A percentile compares a stretch with the other conserved stretches of the same genome.
Conservation (phyloP, 2,113 vertebrate species). For the Alectura lathami region DNA sequence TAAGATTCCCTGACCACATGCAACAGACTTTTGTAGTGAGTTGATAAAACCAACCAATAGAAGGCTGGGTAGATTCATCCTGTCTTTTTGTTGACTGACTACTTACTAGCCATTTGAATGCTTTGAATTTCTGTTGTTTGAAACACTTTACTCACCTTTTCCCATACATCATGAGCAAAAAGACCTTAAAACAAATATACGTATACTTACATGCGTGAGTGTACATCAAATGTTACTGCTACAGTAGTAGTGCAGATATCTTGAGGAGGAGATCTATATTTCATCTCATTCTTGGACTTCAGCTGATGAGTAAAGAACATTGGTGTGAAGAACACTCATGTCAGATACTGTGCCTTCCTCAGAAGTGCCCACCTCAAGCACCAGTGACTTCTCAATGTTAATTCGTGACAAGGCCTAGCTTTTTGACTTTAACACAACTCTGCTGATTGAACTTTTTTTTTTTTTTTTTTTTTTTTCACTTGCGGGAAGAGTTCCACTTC, state of each 20-base stretch:
- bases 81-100: background rate
- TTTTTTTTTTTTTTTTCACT: no score
- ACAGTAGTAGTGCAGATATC: background rate
- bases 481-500: accelerated
- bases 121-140: background rate
- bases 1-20: background rate
- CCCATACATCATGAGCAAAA: background rate
- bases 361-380: background rate
- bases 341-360: background rate
- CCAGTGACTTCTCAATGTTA: background rate
- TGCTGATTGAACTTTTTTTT: background rate
- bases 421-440: background rate
- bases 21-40: background rate
- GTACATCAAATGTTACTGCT: background rate
- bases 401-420: background rate
- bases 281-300: background rate
- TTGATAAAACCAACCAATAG: background rate
- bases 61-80: accelerated
- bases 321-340: accelerated
- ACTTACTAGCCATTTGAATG: background rate
- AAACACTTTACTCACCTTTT: background rate
- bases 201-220: background rate
- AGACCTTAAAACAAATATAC: background rate
- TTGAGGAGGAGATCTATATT: background rate
- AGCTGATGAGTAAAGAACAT: background rate